Evolutionary conservation across 1,140 invertebrate genomes (phyloP).

Genomic region (Drosophila parabipectinata): DNA sequence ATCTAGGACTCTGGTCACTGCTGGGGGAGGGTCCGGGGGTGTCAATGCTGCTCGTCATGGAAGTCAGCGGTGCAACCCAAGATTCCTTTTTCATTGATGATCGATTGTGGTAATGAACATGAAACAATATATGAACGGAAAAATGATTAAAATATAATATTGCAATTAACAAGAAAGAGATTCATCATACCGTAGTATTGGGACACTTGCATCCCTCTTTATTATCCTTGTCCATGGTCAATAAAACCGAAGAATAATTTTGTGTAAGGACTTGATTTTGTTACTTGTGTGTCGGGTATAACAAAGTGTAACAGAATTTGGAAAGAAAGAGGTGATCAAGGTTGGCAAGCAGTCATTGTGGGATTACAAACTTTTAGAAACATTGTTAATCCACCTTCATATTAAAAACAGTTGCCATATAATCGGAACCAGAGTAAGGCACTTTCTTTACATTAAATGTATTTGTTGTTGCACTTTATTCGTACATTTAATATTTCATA

Average conservation of each 20-base stretch:
- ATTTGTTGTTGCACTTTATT: constrained; percentile 83
- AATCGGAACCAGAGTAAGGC: background rate
- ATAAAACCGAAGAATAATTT: background rate
- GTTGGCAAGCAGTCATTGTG: background rate
- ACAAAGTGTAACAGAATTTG: background rate
- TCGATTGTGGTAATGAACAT: no score
- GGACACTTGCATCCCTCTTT: background rate
- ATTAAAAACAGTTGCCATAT: no score
- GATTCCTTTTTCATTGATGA: background rate
- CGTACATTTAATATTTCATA: constrained; percentile 83
- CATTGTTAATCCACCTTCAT: no score
- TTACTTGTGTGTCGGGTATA: background rate
- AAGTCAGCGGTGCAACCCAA: background rate
- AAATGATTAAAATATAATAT: no score
- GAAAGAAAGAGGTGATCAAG: background rate
- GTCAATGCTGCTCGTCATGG: background rate
- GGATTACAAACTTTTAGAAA: no score
- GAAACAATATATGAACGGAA: no score
- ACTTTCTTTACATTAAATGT: constrained; percentile 78
- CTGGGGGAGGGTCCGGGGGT: background rate
- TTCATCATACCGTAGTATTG: background rate
- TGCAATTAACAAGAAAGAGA: no score
- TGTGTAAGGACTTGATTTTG: background rate
- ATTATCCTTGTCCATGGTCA: background rate
- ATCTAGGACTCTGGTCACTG: no score